Conservation (phyloP, 2,797 vertebrate species). For the Darevskia mixta region DNA sequence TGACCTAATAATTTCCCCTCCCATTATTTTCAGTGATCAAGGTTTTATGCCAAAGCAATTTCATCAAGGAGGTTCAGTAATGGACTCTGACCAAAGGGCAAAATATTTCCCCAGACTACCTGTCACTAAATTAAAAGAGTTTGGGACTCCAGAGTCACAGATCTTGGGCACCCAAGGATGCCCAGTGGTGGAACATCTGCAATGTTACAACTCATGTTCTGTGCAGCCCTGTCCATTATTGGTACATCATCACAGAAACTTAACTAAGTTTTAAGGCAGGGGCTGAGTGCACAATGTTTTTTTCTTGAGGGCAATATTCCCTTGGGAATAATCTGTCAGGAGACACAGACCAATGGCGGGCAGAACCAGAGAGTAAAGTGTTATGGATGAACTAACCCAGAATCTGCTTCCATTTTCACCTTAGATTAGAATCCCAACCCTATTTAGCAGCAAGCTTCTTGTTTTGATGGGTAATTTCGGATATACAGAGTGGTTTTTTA, state of each 20-base stretch:
- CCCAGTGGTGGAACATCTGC: neutral
- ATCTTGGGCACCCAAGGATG: too few species aligned
- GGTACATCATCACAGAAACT: neutral
- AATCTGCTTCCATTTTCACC: neutral
- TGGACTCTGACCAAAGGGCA: neutral
- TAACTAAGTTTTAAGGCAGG: neutral
- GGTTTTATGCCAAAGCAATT: slow-evolving; percentile 31
- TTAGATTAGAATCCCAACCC: neutral
- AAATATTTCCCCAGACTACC: neutral
- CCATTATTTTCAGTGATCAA: slow-evolving; percentile 41
- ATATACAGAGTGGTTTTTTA: neutral
- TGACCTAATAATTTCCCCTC: slow-evolving; percentile 10
- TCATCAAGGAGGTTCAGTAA: neutral
- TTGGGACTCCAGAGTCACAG: neutral
- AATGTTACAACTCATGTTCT: neutral
- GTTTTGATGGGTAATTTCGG: neutral
- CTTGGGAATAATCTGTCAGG: neutral
- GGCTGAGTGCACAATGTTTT: neutral
- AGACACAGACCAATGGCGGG: neutral
- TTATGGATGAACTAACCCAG: neutral
- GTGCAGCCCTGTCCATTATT: neutral
- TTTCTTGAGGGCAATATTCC: neutral
- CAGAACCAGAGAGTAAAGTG: neutral
- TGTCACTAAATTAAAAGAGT: neutral
- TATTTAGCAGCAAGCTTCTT: neutral